Evolutionary conservation across 2,888 invertebrate species (phyloP), one percentile per base, ranked within the genome.

Genomic region (Dascillus cervinus): DNA sequence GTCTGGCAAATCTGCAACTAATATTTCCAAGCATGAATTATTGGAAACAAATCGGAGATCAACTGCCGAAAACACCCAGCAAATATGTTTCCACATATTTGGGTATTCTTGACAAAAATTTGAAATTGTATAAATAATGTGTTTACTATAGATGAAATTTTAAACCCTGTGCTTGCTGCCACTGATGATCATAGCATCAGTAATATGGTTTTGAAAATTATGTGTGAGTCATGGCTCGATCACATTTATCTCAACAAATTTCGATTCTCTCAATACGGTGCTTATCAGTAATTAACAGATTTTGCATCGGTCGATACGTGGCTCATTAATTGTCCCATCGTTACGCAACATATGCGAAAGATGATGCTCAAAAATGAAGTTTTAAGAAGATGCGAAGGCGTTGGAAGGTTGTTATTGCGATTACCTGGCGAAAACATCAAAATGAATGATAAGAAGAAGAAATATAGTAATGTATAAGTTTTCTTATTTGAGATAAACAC

Each of bases 151-250:
- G 86, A 82, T 56, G 77, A 78, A 64, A 79, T 89, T 51, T 62
- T 85, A 42, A 63, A 80, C 34, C 89, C 89, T 1, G 82, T 86
- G n/a, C 67, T 87, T 47, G 71, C 73, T 45, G 83, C 88, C 23
- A 82, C 85, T 3, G 73, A 77, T 30, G 81, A 89, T 52, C 72
- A 78, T 27, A 68, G 75, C 3, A 81, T 84, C 22, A 71, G 82
- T 13, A 83, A 85, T 50, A 79, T 86, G 72, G 76, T 86, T 29
- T 65, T 90, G 15, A 78, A 80, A 55, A 77, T 89, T 14, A 80
- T 87, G 69, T 86, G 89, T 53, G 88, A 89, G 59, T 79, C 88
- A 0, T 89, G 88, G 88, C 66, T 90, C 29, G 85, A 89, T 58
- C 85, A 86, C 50, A 88, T 90, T 44, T 87, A 85, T 56, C 75